These are phyloP conservation scores for Erebia epiphron DNA, from an alignment of 2,888 invertebrate species.

Conservation along the genomic window DNA sequence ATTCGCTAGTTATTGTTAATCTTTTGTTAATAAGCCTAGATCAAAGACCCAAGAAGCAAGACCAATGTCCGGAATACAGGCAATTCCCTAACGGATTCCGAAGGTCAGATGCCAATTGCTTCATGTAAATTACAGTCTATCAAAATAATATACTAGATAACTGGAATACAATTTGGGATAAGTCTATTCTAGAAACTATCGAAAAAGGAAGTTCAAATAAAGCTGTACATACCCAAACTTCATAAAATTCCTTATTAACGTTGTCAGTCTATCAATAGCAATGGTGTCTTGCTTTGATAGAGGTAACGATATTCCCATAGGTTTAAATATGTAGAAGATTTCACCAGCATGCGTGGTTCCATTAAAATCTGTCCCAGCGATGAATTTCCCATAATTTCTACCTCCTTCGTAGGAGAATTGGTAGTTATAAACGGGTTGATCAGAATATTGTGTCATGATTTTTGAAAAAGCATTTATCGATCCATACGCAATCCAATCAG, in stretches of 20 bases:
- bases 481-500: constrained; percentile 67
- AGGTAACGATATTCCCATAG: constrained; percentile 55
- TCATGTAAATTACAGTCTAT: too few relatives aligned
- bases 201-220: background rate
- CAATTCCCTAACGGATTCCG: too few relatives aligned
- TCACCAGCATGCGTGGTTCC: constrained; percentile 72
- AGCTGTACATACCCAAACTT: constrained; percentile 57
- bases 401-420: constrained; percentile 66
- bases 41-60: too few relatives aligned
- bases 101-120: too few relatives aligned
- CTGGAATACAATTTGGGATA: too few relatives aligned
- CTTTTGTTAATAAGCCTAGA: too few relatives aligned
- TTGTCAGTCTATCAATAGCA: constrained; percentile 61
- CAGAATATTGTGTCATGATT: constrained; percentile 55
- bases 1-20: too few relatives aligned
- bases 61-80: too few relatives aligned
- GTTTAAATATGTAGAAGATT: constrained; percentile 72
- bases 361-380: constrained; percentile 49
- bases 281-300: constrained; percentile 53
- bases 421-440: constrained; percentile 64
- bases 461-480: constrained; percentile 59
- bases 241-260: constrained; percentile 72
- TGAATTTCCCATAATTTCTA: constrained; percentile 61
- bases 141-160: too few relatives aligned
- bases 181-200: too few relatives aligned